Evolutionary conservation across 2,113 vertebrate genomes (phyloP).

Genomic region (Muntiacus reevesi): DNA sequence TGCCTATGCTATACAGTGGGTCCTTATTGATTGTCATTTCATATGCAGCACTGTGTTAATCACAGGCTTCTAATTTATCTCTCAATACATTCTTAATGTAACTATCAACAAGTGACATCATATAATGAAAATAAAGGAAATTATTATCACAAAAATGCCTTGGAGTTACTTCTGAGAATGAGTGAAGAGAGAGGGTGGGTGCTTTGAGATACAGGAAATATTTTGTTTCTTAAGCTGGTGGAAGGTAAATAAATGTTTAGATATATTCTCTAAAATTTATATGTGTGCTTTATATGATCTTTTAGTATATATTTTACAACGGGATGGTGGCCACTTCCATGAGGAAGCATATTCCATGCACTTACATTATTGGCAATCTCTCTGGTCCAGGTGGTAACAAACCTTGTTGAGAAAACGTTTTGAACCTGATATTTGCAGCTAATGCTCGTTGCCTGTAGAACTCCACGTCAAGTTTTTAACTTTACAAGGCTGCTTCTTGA

Average conservation of each 20-base stretch:
- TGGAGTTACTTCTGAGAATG: not conserved
- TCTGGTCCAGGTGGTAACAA: not conserved
- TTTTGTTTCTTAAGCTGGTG: not conserved
- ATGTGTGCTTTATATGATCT: not conserved
- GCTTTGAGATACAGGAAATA: not conserved
- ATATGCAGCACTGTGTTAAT: not conserved
- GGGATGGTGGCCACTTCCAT: not conserved
- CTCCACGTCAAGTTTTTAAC: not conserved
- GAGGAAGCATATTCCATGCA: not conserved
- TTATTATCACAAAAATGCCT: not conserved
- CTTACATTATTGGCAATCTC: not conserved
- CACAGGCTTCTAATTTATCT: not conserved
- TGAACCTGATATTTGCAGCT: not conserved
- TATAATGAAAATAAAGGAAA: not conserved
- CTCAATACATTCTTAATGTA: not conserved
- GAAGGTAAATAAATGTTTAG: not conserved
- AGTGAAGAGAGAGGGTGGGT: rapidly evolving
- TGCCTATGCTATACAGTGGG: not conserved
- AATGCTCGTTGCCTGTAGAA: not conserved
- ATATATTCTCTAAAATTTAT: not conserved
- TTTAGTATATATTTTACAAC: not conserved
- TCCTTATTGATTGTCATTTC: not conserved
- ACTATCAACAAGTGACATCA: not conserved
- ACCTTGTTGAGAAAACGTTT: not conserved
- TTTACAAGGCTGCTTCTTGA: constrained; percentile 21